These are phyloP conservation scores for Nasalis larvatus DNA, from an alignment of 2,113 vertebrate species.

Conservation along the genomic window DNA sequence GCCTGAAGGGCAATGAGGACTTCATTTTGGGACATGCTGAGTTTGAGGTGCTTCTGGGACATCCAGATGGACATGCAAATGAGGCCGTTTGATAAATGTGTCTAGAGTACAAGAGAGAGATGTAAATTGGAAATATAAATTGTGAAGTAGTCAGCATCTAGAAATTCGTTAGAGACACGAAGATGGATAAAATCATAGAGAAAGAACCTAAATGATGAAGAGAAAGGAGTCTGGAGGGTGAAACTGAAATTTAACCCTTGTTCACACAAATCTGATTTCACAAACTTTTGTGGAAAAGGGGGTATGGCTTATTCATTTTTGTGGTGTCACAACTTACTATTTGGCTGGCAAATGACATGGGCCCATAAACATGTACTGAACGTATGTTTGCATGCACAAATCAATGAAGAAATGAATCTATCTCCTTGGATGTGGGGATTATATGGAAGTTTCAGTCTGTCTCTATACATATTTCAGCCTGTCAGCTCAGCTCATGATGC, in stretches of 20 bases:
- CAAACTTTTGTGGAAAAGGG: neutral
- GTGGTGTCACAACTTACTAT: neutral
- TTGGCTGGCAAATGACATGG: neutral
- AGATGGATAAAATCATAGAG: neutral
- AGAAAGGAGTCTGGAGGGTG: neutral
- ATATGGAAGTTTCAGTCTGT: neutral
- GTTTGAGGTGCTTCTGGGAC: conserved; percentile 18
- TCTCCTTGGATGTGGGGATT: neutral
- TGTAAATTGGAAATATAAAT: conserved; percentile 39
- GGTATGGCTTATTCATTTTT: neutral
- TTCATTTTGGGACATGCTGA: neutral
- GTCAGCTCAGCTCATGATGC: neutral
- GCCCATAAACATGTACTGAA: neutral
- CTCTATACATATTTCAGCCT: neutral
- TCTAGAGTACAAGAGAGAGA: conserved; percentile 1
- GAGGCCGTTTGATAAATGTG: conserved; percentile 44
- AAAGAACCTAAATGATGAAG: neutral
- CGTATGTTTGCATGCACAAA: neutral
- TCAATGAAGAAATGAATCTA: neutral
- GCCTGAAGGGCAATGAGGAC: neutral
- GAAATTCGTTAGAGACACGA: neutral
- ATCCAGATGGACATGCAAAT: conserved; percentile 60
- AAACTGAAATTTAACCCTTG: neutral
- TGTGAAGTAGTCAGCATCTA: neutral
- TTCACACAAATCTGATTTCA: neutral